Evolutionary conservation across 2,888 invertebrate genomes (phyloP).

Genomic region (Apodemia mormo): DNA sequence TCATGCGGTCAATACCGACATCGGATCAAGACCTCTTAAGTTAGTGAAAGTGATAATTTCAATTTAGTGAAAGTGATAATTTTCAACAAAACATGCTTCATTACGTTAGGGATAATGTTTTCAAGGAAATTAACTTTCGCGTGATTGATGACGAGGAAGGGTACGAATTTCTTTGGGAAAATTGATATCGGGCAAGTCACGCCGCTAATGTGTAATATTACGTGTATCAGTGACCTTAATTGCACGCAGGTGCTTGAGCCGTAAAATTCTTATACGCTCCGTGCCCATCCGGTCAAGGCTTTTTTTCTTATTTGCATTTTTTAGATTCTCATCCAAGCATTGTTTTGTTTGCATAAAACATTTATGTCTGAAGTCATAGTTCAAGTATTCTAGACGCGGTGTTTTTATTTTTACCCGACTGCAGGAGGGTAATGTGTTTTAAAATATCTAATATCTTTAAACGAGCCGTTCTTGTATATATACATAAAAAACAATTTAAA

Average conservation of each 20-base stretch:
- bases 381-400: no score
- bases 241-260: not conserved
- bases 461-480: no score
- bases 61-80: slow-evolving; percentile 29
- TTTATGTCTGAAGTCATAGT: no score
- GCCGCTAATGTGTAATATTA: slow-evolving; percentile 8
- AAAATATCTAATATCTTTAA: no score
- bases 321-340: no score
- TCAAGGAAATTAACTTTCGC: slow-evolving; percentile 30
- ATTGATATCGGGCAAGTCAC: slow-evolving; percentile 23
- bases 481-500: no score
- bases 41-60: no score
- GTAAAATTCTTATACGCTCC: not conserved
- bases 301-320: not conserved
- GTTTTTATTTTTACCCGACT: no score
- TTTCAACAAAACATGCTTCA: slow-evolving; percentile 4
- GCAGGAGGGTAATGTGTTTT: no score
- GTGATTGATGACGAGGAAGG: slow-evolving; percentile 33
- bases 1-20: no score
- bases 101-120: slow-evolving; percentile 20
- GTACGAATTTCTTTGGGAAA: slow-evolving; percentile 23
- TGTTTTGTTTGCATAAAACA: no score
- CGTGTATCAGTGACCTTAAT: slow-evolving; percentile 10
- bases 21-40: no score
- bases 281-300: not conserved